phyloP scores from a whole-genome alignment of 2,888 invertebrate species.

The Apoda limacodes region DNA sequence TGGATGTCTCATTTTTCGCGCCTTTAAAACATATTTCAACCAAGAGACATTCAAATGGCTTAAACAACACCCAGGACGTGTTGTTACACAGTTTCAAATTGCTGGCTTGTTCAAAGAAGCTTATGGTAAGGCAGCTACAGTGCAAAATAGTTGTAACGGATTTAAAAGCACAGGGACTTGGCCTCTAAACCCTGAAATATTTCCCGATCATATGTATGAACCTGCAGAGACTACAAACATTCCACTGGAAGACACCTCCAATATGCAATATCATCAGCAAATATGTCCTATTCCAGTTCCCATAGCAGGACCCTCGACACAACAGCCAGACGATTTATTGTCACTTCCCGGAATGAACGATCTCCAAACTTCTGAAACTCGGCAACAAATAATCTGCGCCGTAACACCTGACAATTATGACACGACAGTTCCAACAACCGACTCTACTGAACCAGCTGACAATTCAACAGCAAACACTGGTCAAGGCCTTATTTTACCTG shows the following conservation, averaged over 20 bases:
- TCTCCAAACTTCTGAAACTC: too few relatives aligned
- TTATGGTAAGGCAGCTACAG: conserved; percentile 22
- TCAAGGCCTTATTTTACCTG: too few relatives aligned
- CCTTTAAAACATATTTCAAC: conserved; percentile 20
- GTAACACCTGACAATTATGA: too few relatives aligned
- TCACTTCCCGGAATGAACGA: too few relatives aligned
- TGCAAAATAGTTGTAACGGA: conserved; percentile 17
- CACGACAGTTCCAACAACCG: too few relatives aligned
- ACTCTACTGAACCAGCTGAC: too few relatives aligned
- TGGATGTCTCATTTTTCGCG: conserved; percentile 3
- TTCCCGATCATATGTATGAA: conserved; percentile 21
- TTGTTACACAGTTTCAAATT: conserved; percentile 26
- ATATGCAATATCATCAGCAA: conserved; percentile 17
- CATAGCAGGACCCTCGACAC: too few relatives aligned
- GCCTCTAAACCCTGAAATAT: conserved; percentile 14
- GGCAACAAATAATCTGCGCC: too few relatives aligned
- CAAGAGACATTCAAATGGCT: conserved; percentile 25
- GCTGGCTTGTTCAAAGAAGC: conserved; percentile 23
- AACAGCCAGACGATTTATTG: too few relatives aligned
- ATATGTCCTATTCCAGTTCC: too few relatives aligned
- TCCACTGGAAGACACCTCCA: conserved; percentile 16
- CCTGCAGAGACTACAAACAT: conserved; percentile 25
- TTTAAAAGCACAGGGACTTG: conserved; percentile 17
- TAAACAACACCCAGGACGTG: conserved; percentile 23
- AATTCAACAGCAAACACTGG: too few relatives aligned